These are phyloP conservation scores for Oscheius onirici DNA, from an alignment of 2,888 invertebrate species.

Conservation along the genomic window DNA sequence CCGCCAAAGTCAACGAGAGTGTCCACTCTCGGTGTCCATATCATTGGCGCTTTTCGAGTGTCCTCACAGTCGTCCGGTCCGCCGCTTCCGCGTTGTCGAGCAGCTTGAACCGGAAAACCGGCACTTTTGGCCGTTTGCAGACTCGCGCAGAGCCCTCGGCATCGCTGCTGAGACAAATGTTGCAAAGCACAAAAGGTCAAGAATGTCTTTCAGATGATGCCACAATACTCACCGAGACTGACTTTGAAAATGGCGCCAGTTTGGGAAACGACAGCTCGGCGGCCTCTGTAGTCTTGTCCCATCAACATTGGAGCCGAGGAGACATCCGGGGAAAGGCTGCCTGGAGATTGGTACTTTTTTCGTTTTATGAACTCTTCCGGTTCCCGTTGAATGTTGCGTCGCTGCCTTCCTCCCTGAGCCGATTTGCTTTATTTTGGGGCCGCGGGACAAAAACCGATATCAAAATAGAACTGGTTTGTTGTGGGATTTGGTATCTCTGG, in stretches of 20 bases:
- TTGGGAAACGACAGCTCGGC: slow-evolving; percentile 45
- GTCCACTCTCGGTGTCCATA: not conserved
- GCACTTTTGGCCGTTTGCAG: not conserved
- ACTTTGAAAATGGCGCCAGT: slow-evolving; percentile 64
- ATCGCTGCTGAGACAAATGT: not conserved
- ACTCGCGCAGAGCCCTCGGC: not conserved
- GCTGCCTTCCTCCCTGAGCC: slow-evolving; percentile 10
- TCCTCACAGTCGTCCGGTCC: slow-evolving; percentile 1
- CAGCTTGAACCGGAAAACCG: slow-evolving; percentile 28
- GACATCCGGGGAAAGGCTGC: slow-evolving; percentile 68
- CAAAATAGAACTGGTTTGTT: not conserved
- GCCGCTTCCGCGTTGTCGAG: slow-evolving; percentile 15
- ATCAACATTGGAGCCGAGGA: slow-evolving; percentile 61
- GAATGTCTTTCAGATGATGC: slow-evolving; percentile 53
- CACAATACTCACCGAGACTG: slow-evolving; percentile 54
- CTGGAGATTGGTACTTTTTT: slow-evolving; percentile 53
- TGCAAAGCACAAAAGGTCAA: not conserved
- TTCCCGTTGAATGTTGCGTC: not conserved
- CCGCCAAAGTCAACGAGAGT: not conserved
- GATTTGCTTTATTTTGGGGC: slow-evolving; percentile 3
- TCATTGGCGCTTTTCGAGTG: slow-evolving; percentile 30
- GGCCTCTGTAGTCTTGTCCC: slow-evolving; percentile 52
- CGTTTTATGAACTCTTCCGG: not conserved
- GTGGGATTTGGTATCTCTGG: no score
- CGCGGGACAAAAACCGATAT: slow-evolving; percentile 10